These are phyloP conservation scores for Garrulus glandarius DNA, from an alignment of 2,797 vertebrate genomes.

Conservation along the genomic window DNA sequence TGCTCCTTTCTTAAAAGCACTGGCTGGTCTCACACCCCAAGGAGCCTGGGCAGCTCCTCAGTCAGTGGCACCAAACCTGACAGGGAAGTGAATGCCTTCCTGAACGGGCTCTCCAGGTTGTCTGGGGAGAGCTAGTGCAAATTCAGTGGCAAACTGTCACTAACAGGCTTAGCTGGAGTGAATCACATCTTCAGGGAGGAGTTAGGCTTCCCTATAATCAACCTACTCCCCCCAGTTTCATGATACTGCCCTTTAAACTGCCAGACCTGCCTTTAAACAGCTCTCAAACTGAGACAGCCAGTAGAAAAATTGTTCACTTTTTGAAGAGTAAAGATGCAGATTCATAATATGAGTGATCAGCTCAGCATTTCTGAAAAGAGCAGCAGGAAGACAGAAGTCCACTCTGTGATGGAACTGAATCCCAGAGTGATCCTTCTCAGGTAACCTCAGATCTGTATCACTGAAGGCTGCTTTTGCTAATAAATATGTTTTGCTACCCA, in stretches of 20 bases:
- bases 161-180: background rate
- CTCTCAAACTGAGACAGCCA: background rate
- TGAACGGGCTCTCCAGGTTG: background rate
- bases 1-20: background rate
- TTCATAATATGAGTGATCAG: rapidly evolving
- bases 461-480: background rate
- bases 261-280: background rate
- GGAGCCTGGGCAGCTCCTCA: background rate
- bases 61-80: rapidly evolving
- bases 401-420: background rate
- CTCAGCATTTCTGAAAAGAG: background rate
- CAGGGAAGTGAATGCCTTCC: background rate
- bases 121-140: background rate
- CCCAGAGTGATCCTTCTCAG: background rate
- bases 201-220: background rate
- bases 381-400: background rate
- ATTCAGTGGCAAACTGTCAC: background rate
- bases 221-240: background rate
- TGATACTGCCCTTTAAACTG: background rate
- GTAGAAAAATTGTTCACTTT: background rate
- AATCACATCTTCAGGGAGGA: background rate
- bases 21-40: too few species aligned
- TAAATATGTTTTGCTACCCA: background rate
- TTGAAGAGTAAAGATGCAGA: background rate
- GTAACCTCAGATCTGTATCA: background rate